Evolutionary conservation across 2,888 invertebrate species (phyloP).

Genomic region (Thecophora atra): DNA sequence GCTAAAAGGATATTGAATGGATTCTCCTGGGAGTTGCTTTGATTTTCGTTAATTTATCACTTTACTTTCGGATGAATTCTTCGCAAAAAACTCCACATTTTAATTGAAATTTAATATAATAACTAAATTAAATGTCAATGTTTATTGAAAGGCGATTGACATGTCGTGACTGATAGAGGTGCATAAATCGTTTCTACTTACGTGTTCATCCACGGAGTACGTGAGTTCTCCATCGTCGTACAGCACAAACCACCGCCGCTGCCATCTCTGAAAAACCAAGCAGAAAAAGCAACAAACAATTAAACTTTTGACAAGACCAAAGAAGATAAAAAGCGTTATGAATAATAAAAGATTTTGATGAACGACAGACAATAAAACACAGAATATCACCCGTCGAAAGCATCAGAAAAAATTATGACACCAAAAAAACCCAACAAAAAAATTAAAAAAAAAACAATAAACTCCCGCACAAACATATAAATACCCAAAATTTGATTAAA

Average conservation of each 20-base stretch:
- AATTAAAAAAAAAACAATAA: too few species aligned
- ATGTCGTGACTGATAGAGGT: neutral
- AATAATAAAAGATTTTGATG: neutral
- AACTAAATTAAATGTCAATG: too few species aligned
- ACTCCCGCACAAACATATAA: too few species aligned
- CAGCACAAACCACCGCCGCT: constrained; percentile 96
- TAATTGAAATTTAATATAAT: too few species aligned
- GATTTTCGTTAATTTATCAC: neutral
- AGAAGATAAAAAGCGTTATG: constrained; percentile 6
- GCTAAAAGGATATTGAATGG: constrained; percentile 23
- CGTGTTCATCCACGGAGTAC: constrained; percentile 97
- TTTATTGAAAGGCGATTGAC: too few species aligned
- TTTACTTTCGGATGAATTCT: too few species aligned
- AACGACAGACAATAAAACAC: too few species aligned
- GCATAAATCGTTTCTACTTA: constrained; percentile 71
- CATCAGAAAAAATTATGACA: too few species aligned
- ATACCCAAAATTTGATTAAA: neutral
- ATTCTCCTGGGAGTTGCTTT: neutral
- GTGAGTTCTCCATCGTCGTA: constrained; percentile 98
- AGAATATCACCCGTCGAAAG: too few species aligned
- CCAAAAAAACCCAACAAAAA: too few species aligned
- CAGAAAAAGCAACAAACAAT: constrained; percentile 19
- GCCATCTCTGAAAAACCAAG: constrained; percentile 90
- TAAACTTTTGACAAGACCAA: neutral
- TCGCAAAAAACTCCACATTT: too few species aligned